These are phyloP conservation scores for Pelochelys cantorii DNA, from an alignment of 2,797 vertebrate genomes.

Conservation along the genomic window DNA sequence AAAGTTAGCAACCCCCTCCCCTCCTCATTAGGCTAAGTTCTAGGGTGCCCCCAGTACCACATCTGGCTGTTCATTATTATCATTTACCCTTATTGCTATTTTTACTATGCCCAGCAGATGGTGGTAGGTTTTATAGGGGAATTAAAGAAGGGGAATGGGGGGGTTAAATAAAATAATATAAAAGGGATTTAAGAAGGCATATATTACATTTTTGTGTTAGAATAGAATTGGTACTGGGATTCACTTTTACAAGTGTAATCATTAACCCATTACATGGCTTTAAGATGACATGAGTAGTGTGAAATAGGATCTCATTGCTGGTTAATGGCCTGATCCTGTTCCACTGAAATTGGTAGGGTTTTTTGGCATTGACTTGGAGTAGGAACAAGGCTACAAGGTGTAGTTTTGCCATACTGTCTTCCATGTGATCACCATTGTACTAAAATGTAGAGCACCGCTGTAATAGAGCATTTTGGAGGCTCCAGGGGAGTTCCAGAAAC, in stretches of 20 bases:
- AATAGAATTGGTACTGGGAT: background rate
- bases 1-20: background rate
- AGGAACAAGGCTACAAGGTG: background rate
- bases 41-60: background rate
- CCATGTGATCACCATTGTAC: background rate
- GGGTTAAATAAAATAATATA: background rate
- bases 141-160: background rate
- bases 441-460: background rate
- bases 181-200: background rate
- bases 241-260: background rate
- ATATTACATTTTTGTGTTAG: background rate
- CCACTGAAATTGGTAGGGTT: background rate
- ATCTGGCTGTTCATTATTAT: background rate
- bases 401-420: background rate
- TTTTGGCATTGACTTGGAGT: background rate
- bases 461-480: background rate
- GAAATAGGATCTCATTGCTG: background rate
- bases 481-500: background rate
- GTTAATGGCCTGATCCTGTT: background rate
- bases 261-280: background rate
- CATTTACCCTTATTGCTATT: background rate
- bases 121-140: background rate
- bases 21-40: constrained; percentile 11
- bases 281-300: background rate
- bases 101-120: background rate